phyloP scores from a whole-genome alignment of 2,113 vertebrate species.

The Boulengeromyrus knoepffleri region DNA sequence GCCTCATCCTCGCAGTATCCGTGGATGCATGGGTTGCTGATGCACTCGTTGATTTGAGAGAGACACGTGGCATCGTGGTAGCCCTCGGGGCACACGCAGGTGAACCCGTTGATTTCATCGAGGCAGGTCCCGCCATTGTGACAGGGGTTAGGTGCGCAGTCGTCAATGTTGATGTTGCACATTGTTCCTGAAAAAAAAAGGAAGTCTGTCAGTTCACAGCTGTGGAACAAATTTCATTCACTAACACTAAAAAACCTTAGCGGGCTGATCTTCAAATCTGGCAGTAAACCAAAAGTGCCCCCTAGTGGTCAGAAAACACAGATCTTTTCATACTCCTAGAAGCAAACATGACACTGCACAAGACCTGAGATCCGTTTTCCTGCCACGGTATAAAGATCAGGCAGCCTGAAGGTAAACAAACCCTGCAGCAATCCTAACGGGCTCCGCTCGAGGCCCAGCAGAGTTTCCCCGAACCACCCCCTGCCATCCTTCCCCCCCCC shows the following conservation, averaged over 20 bases:
- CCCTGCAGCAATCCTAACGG: neutral
- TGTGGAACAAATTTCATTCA: neutral
- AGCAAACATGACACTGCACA: neutral
- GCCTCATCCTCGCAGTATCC: conserved; percentile 78
- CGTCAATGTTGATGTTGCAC: conserved; percentile 85
- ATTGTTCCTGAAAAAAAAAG: conserved; percentile 63
- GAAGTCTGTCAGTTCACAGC: neutral
- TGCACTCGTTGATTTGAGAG: conserved; percentile 86
- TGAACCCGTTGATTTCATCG: conserved; percentile 77
- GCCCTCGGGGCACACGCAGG: conserved; percentile 81
- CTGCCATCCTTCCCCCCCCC: neutral
- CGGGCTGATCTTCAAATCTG: neutral
- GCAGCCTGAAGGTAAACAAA: neutral
- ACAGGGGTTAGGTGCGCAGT: conserved; percentile 78
- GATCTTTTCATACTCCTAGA: neutral
- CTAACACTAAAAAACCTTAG: neutral
- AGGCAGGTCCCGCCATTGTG: conserved; percentile 85
- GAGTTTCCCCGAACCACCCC: neutral
- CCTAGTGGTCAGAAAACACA: neutral
- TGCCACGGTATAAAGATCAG: neutral
- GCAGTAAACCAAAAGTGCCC: neutral
- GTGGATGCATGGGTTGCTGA: conserved; percentile 87
- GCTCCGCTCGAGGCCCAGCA: neutral
- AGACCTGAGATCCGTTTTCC: neutral
- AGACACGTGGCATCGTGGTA: conserved; percentile 83